Base-by-base conservation (phyloP, 2,113 vertebrate species). In the Phyllopteryx taeniolatus region DNA sequence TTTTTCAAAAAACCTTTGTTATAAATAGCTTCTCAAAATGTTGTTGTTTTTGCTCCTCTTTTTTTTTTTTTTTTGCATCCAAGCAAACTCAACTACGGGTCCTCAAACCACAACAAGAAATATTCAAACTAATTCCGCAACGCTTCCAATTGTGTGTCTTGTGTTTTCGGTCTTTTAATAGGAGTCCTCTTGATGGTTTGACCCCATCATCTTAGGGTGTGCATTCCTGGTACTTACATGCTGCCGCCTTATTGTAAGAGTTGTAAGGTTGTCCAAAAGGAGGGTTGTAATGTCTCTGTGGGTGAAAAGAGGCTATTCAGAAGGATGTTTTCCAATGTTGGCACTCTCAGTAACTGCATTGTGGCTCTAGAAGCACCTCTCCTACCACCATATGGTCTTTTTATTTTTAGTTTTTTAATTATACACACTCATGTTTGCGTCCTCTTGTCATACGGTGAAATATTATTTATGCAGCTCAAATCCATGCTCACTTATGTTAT, bases 321-420 rank as follows among this genome's bases (percentile, higher is more conserved):
- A n/a, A 20, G 44, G 56, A 42, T 5, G 12, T 61, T 81, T 73
- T 71, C 57, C 54, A 51, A 74, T 35, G 63, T 69, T 31, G 20
- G 62, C 10, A 46, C 35, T 72, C 8, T 33, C 33, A 59, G 11
- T 68, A 67, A 73, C 68, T 59, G 27, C 22, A 53, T 11, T 35
- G 8, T 35, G 22, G 64, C 11, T 27, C 57, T 67, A 71, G 56
- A 74, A 12, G 46, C 51, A 53, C 59, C 71, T 77, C 75, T 85
- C 80, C 85, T 81, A 87, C 91, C 91, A 83, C 70, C 91, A 86
- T 62, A 67, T 90, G 92, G 90, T 64, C 22, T 47, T 47, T 66
- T 15, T 15, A 66, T 39, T 39, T 39, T 39, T 39, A 1, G 1
- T 39, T 39, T 39, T 39, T 2, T 39, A 5, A 5, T 39, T 39